Evolutionary conservation across 2,888 invertebrate species (phyloP).

Genomic region (Electrophaes corylata): DNA sequence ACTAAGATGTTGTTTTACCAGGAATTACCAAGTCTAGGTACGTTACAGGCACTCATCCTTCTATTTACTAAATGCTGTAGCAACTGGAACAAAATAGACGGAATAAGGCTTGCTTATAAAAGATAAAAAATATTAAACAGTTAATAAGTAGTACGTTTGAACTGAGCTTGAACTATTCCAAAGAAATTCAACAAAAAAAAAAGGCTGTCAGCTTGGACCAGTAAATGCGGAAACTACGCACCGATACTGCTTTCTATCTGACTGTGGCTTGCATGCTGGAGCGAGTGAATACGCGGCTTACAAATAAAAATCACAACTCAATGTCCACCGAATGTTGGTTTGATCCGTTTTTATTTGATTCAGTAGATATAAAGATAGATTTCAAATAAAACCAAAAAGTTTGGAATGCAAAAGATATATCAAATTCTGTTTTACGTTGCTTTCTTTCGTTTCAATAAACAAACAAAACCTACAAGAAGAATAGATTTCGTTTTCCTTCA

Average conservation of each 20-base stretch:
- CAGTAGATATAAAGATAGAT: conserved; percentile 11
- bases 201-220: not conserved
- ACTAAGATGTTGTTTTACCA: no score
- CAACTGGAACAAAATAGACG: no score
- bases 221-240: not conserved
- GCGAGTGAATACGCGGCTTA: conserved; percentile 18
- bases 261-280: not conserved
- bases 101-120: no score
- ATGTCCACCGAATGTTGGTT: conserved; percentile 21
- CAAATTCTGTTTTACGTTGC: not conserved
- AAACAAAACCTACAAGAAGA: not conserved
- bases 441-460: not conserved
- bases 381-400: conserved; percentile 8
- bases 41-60: no score
- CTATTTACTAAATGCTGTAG: no score
- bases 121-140: no score
- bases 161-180: no score
- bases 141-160: no score
- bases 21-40: no score
- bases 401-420: not conserved
- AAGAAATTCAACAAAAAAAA: not conserved
- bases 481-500: not conserved
- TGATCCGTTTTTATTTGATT: conserved; percentile 18
- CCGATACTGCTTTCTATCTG: conserved; percentile 2
- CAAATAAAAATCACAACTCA: conserved; percentile 23